Evolutionary conservation across 2,113 vertebrate genomes (phyloP).

Genomic region (Tetraodon nigroviridis): DNA sequence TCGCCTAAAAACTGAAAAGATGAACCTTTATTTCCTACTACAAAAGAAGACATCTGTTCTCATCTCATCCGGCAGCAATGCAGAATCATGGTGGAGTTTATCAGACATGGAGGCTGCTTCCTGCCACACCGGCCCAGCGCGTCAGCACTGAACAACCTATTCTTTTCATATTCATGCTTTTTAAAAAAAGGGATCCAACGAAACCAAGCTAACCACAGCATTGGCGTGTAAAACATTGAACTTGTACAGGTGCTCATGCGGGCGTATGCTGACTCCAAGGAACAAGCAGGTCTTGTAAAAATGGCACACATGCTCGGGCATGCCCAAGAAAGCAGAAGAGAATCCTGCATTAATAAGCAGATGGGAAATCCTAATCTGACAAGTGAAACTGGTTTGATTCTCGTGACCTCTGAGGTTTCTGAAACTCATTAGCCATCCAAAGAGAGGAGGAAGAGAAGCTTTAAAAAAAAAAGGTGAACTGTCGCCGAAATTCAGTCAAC

Average conservation of each 20-base stretch:
- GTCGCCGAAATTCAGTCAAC: too few relatives aligned
- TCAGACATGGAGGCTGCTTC: neutral
- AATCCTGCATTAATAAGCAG: neutral
- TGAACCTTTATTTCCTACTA: neutral
- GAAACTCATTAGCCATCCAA: neutral
- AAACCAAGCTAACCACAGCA: too few relatives aligned
- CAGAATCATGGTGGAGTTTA: neutral
- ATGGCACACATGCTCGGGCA: constrained; percentile 7
- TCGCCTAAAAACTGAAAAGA: too few relatives aligned
- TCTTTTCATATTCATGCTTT: too few relatives aligned
- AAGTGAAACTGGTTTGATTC: constrained; percentile 9
- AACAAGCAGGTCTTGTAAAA: too few relatives aligned
- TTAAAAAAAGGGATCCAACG: too few relatives aligned
- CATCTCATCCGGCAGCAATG: neutral
- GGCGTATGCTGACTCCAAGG: too few relatives aligned
- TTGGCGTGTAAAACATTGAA: too few relatives aligned
- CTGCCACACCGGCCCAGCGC: too few relatives aligned
- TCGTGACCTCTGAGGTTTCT: constrained; percentile 14
- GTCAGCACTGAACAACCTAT: too few relatives aligned
- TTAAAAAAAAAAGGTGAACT: neutral
- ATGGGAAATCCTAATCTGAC: neutral
- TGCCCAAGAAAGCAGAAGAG: constrained; percentile 6
- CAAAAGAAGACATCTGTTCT: neutral
- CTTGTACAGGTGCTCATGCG: too few relatives aligned
- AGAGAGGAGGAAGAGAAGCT: neutral